These are phyloP conservation scores for Trachelus troglodyta DNA, from an alignment of 2,888 invertebrate genomes.

Conservation along the genomic window DNA sequence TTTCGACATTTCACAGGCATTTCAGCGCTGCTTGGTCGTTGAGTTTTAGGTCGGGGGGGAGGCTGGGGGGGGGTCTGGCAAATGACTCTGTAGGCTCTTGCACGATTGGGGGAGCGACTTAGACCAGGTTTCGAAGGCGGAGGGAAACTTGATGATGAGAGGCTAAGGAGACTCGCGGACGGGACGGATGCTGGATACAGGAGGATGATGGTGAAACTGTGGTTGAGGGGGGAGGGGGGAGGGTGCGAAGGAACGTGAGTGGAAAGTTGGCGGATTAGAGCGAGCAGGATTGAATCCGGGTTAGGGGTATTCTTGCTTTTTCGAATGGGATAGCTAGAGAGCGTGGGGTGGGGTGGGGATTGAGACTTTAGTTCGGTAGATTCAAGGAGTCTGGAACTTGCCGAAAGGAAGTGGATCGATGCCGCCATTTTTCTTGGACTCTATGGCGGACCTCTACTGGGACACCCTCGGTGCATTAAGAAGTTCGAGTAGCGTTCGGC, in stretches of 20 bases:
- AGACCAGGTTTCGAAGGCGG: neutral
- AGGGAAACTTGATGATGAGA: neutral
- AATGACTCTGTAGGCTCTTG: too few species aligned
- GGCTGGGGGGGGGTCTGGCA: too few species aligned
- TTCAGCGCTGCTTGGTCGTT: neutral
- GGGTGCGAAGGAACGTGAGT: neutral
- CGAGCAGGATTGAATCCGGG: neutral
- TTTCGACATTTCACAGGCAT: constrained; percentile 14
- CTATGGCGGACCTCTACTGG: too few species aligned
- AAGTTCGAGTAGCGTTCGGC: too few species aligned
- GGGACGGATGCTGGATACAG: neutral
- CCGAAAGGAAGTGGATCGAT: too few species aligned
- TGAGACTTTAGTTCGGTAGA: neutral
- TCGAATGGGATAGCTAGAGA: neutral
- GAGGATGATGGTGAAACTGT: neutral
- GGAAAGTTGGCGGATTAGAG: constrained; percentile 2
- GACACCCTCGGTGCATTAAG: too few species aligned
- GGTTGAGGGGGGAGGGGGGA: neutral
- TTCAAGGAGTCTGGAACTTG: too few species aligned
- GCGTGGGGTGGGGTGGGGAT: neutral
- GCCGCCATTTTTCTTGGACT: too few species aligned
- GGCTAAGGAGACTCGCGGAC: neutral
- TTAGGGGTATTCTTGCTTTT: too few species aligned
- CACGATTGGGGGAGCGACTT: neutral
- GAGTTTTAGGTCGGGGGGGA: neutral